These are phyloP conservation scores for Oncorhynchus clarkii DNA, from an alignment of 2,113 vertebrate genomes.

Conservation along the genomic window DNA sequence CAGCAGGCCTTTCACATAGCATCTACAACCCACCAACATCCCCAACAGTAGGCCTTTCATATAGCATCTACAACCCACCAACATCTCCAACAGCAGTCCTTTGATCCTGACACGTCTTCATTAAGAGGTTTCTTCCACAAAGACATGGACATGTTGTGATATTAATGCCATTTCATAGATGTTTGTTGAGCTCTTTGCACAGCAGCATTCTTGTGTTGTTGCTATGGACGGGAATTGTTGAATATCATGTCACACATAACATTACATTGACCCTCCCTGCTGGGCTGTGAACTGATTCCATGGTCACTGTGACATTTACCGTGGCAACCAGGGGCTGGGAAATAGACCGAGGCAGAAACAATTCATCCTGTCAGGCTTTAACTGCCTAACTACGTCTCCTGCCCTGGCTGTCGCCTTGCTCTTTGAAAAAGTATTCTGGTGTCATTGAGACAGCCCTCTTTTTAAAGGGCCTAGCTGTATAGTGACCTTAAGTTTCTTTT, in stretches of 20 bases:
- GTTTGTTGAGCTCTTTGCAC: slow-evolving; percentile 63
- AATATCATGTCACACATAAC: slow-evolving; percentile 53
- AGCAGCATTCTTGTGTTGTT: slow-evolving; percentile 62
- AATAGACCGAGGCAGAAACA: slow-evolving; percentile 19
- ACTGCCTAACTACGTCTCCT: not conserved
- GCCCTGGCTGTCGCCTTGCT: not conserved
- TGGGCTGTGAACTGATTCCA: slow-evolving; percentile 59
- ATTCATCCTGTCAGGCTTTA: not conserved
- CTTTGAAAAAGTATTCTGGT: not conserved
- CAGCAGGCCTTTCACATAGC: not conserved
- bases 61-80: not conserved
- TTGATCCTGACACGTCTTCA: slow-evolving; percentile 15
- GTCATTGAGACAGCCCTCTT: not conserved
- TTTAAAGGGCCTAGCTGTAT: not conserved
- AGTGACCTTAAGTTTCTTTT: not conserved
- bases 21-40: not conserved
- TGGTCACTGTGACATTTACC: slow-evolving; percentile 49
- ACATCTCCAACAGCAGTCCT: not conserved
- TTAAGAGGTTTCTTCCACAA: slow-evolving; percentile 9
- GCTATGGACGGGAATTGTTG: slow-evolving; percentile 58
- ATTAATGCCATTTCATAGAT: slow-evolving; percentile 64
- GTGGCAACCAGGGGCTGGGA: slow-evolving; percentile 22
- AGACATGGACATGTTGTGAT: slow-evolving; percentile 65
- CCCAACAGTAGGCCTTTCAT: not conserved
- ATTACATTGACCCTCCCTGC: slow-evolving; percentile 37